Conservation (phyloP, 1,140 invertebrate species). For the Bombus sylvicola region DNA sequence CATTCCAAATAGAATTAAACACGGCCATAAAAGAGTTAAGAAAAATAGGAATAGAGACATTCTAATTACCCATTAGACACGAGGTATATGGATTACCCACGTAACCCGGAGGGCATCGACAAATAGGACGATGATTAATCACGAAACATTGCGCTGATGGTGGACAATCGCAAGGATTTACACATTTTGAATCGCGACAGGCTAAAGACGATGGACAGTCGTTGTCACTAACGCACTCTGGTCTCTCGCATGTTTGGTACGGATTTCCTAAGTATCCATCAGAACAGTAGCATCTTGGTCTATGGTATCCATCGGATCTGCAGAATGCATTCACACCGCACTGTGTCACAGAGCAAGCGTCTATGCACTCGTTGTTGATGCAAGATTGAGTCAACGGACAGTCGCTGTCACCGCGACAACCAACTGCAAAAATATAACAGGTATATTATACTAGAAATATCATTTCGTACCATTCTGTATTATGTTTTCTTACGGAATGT, state of each 20-base stretch:
- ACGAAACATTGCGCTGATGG: slow-evolving; percentile 89
- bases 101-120: slow-evolving; percentile 92
- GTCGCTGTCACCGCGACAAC: slow-evolving; percentile 93
- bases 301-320: slow-evolving; percentile 87
- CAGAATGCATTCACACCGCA: slow-evolving; percentile 93
- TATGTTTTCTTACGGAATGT: no score
- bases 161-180: slow-evolving; percentile 91
- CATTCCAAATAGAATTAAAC: not conserved
- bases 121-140: slow-evolving; percentile 89
- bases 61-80: slow-evolving; percentile 85
- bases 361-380: slow-evolving; percentile 91
- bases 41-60: not conserved
- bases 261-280: slow-evolving; percentile 90
- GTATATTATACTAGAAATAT: no score
- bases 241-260: slow-evolving; percentile 88
- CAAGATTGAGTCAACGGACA: slow-evolving; percentile 92
- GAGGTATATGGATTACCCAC: slow-evolving; percentile 89
- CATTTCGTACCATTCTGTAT: no score
- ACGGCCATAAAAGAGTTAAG: not conserved
- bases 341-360: slow-evolving; percentile 90
- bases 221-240: slow-evolving; percentile 89
- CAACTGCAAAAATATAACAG: slow-evolving; percentile 83
- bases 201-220: slow-evolving; percentile 90
- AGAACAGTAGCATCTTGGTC: slow-evolving; percentile 91
- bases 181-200: slow-evolving; percentile 89